Conservation (phyloP, 2,888 invertebrate genomes). For the Netelia melanura region DNA sequence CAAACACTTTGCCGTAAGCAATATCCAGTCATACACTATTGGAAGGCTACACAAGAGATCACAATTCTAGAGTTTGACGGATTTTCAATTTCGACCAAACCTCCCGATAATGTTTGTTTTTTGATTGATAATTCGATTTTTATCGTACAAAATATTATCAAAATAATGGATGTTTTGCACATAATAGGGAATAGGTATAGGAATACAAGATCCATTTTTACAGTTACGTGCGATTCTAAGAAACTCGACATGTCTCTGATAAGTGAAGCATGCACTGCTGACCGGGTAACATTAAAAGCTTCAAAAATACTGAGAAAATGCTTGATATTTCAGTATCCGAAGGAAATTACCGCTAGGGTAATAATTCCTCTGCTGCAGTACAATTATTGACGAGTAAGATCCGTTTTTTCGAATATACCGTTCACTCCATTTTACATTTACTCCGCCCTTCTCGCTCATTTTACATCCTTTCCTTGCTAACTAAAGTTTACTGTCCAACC, state of each 20-base stretch:
- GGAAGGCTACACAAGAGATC: conserved; percentile 33
- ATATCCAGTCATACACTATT: conserved; percentile 48
- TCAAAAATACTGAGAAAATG: conserved; percentile 50
- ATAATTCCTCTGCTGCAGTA: conserved; percentile 41
- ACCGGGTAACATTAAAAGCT: conserved; percentile 32
- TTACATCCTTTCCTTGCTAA: conserved; percentile 14
- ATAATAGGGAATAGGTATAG: conserved; percentile 39
- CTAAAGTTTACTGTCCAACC: conserved; percentile 13
- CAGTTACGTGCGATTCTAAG: conserved; percentile 56
- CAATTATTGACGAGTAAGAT: conserved; percentile 45
- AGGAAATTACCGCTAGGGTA: conserved; percentile 36
- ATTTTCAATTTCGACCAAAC: conserved; percentile 57
- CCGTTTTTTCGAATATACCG: conserved; percentile 14
- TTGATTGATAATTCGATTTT: conserved; percentile 49
- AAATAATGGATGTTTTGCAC: conserved; percentile 12
- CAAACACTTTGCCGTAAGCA: conserved; percentile 24
- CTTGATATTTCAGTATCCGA: conserved; percentile 22
- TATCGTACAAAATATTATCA: conserved; percentile 45
- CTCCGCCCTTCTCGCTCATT: conserved; percentile 19
- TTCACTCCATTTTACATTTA: conserved; percentile 22
- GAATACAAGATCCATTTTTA: conserved; percentile 47
- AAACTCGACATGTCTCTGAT: conserved; percentile 41
- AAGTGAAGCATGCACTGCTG: conserved; percentile 26
- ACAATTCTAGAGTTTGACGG: conserved; percentile 49
- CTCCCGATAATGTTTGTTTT: conserved; percentile 56